Conservation (phyloP, 2,888 invertebrate genomes). For the Ptychoptera albimana region DNA sequence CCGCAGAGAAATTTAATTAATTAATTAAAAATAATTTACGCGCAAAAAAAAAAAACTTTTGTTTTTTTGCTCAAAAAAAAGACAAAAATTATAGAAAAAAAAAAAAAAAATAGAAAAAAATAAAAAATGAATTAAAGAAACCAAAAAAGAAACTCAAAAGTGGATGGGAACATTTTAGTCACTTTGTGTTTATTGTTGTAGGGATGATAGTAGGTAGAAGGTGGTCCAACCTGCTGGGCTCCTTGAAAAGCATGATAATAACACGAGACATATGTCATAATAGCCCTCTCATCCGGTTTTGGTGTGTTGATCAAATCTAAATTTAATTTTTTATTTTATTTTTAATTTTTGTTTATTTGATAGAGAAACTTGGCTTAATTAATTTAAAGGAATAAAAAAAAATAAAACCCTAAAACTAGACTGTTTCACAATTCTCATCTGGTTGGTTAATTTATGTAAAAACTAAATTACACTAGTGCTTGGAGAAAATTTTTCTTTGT, state of each 20-base stretch:
- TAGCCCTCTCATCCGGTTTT: conserved; percentile 99
- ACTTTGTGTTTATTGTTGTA: conserved; percentile 32
- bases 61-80: too few species aligned
- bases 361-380: background rate
- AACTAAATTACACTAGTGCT: too few species aligned
- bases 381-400: background rate
- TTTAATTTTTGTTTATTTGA: too few species aligned
- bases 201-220: conserved; percentile 24
- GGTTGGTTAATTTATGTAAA: background rate
- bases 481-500: too few species aligned
- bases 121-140: conserved; percentile 10
- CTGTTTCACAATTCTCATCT: conserved; percentile 2
- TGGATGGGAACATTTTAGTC: conserved; percentile 31
- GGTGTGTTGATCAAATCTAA: conserved; percentile 99
- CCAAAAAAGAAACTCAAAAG: conserved; percentile 12
- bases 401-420: background rate
- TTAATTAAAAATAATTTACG: too few species aligned
- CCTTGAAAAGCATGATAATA: conserved; percentile 99
- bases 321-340: too few species aligned
- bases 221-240: conserved; percentile 78
- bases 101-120: conserved; percentile 10
- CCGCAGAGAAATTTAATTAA: too few species aligned
- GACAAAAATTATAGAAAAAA: conserved; percentile 7
- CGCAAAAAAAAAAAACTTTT: too few species aligned
- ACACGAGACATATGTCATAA: conserved; percentile 99